phyloP scores from a whole-genome alignment of 2,797 vertebrate species.

The Hipposideros larvatus region DNA sequence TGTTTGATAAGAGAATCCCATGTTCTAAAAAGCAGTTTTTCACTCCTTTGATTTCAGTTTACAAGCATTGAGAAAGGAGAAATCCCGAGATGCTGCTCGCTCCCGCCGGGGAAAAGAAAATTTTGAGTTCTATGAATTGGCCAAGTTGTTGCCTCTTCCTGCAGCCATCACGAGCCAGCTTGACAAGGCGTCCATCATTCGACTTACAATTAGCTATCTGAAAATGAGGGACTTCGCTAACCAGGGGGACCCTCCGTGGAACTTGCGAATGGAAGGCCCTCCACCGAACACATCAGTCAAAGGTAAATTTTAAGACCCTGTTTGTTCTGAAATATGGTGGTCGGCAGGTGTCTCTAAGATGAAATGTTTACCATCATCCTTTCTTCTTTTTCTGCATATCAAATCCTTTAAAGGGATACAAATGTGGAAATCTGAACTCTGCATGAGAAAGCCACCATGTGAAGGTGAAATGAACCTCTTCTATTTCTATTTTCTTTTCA shows the following conservation, averaged over 20 bases:
- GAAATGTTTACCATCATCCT: constrained; percentile 89
- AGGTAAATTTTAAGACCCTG: constrained; percentile 90
- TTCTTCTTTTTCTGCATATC: constrained; percentile 92
- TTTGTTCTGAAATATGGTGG: constrained; percentile 75
- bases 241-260: constrained; percentile 98
- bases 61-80: constrained; percentile 99
- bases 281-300: constrained; percentile 99
- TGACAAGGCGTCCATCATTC: constrained; percentile 99
- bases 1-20: constrained; percentile 42
- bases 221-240: constrained; percentile 99
- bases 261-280: constrained; percentile 97
- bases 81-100: constrained; percentile 97
- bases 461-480: constrained; percentile 91
- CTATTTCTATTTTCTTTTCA: constrained; percentile 85
- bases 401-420: constrained; percentile 92
- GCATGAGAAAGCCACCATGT: constrained; percentile 91
- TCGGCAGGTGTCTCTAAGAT: constrained; percentile 79
- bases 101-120: constrained; percentile 98
- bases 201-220: constrained; percentile 99
- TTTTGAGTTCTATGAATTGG: constrained; percentile 99
- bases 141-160: constrained; percentile 98
- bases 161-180: constrained; percentile 99
- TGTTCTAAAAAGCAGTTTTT: constrained; percentile 58
- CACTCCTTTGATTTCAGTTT: constrained; percentile 91
- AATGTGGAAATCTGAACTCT: constrained; percentile 92